Conservation (phyloP, 1,140 invertebrate genomes). For the Drosophila serrata region DNA sequence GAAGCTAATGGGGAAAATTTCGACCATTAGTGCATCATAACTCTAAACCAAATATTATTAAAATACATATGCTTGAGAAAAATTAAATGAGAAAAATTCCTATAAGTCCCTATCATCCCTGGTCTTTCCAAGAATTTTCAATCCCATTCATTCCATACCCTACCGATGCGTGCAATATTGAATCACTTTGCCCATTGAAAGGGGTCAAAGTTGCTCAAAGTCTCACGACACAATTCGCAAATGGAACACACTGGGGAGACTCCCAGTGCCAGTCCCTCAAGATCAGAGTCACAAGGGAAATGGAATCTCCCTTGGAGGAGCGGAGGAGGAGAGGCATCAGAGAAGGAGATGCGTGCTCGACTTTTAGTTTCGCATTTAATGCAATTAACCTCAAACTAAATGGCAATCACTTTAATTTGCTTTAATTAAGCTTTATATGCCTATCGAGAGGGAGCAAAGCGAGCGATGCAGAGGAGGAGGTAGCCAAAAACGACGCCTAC, state of each 20-base stretch:
- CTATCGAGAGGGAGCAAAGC: slow-evolving; percentile 40
- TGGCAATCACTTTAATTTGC: slow-evolving; percentile 84
- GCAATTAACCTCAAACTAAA: slow-evolving; percentile 84
- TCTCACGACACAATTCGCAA: slow-evolving; percentile 72
- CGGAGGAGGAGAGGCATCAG: not conserved
- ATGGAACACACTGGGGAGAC: slow-evolving; percentile 38
- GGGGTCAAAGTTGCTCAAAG: slow-evolving; percentile 65
- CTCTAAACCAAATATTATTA: too few relatives aligned
- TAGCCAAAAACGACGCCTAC: slow-evolving; percentile 67
- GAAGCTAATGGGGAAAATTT: slow-evolving; percentile 1
- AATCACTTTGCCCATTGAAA: slow-evolving; percentile 62
- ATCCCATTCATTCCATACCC: not conserved
- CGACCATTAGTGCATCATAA: not conserved
- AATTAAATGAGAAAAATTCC: not conserved
- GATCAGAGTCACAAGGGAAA: slow-evolving; percentile 4
- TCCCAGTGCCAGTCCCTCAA: slow-evolving; percentile 13
- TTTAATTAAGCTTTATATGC: slow-evolving; percentile 83
- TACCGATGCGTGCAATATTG: slow-evolving; percentile 40
- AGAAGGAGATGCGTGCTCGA: slow-evolving; percentile 50
- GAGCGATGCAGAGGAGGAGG: slow-evolving; percentile 2
- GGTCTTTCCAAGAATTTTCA: slow-evolving; percentile 10
- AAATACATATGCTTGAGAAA: too few relatives aligned
- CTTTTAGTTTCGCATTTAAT: slow-evolving; percentile 80
- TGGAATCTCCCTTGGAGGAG: slow-evolving; percentile 12
- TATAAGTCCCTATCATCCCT: not conserved